phyloP scores from a whole-genome alignment of 2,113 vertebrate species.

The Catharus fuscescens region DNA sequence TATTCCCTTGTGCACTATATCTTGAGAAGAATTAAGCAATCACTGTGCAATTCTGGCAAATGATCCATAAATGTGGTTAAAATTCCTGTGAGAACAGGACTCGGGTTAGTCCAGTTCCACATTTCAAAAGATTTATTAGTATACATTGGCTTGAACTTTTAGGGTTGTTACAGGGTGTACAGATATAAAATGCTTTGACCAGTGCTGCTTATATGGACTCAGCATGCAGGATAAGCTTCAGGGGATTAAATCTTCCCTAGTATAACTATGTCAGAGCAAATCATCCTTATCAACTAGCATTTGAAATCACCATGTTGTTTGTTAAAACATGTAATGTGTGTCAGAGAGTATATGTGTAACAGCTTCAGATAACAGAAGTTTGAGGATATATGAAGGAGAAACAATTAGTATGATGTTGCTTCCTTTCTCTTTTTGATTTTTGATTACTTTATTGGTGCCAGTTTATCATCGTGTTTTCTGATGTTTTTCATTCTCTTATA shows the following conservation, averaged over 20 bases:
- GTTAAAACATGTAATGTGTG: neutral
- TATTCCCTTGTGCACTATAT: neutral
- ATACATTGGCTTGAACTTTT: neutral
- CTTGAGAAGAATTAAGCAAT: conserved; percentile 12
- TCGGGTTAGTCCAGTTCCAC: neutral
- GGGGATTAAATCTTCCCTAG: neutral
- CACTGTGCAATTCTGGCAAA: neutral
- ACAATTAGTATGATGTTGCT: neutral
- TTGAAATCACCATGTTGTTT: conserved; percentile 12
- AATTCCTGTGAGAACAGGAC: neutral
- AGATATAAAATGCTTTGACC: neutral
- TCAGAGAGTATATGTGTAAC: neutral
- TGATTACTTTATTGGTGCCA: neutral
- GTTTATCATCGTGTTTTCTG: neutral
- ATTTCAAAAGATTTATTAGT: neutral
- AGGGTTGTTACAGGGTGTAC: neutral
- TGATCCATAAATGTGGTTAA: neutral
- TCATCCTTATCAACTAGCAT: neutral
- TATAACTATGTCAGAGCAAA: neutral
- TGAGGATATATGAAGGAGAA: neutral
- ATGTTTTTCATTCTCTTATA: neutral
- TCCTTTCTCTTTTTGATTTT: neutral
- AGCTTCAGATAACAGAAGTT: neutral
- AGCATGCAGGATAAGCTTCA: neutral
- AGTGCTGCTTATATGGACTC: neutral